Percentiles rank a stretch among this genome's conserved stretches.
Conservation (phyloP, 2,888 invertebrate species). For the Cryptocephalus primarius region DNA sequence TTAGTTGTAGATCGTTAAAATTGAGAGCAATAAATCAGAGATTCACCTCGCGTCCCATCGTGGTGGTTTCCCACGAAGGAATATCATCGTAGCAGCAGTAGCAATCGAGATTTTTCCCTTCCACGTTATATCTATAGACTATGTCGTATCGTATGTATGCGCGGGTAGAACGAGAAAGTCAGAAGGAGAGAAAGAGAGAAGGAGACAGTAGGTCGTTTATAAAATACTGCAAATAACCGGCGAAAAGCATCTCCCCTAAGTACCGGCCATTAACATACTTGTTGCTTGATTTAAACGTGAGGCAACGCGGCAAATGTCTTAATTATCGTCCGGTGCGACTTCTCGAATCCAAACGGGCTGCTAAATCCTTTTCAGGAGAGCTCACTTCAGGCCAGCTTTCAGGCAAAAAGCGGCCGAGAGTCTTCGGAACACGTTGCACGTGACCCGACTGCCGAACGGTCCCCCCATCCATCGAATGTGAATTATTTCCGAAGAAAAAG, state of each 20-base stretch:
- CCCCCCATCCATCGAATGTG: slow-evolving; percentile 26
- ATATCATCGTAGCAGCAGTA: no score
- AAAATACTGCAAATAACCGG: slow-evolving; percentile 31
- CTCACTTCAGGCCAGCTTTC: slow-evolving; percentile 28
- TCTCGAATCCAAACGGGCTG: slow-evolving; percentile 39
- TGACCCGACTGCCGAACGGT: slow-evolving; percentile 29
- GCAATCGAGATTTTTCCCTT: no score
- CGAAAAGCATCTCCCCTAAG: slow-evolving; percentile 29
- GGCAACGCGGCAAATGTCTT: slow-evolving; percentile 38
- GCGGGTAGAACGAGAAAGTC: no score
- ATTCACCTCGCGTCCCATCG: no score
- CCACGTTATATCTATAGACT: no score
- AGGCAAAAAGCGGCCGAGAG: slow-evolving; percentile 28
- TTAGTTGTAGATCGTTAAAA: no score
- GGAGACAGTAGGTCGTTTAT: slow-evolving; percentile 2
- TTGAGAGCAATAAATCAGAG: no score
- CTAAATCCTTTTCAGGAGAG: slow-evolving; percentile 37
- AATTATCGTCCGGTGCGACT: slow-evolving; percentile 36
- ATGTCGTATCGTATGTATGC: no score
- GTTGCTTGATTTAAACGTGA: slow-evolving; percentile 38
- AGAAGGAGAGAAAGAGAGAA: no score
- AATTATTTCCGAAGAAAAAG: slow-evolving; percentile 35
- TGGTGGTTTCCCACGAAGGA: no score
- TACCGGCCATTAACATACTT: slow-evolving; percentile 37
- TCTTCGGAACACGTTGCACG: slow-evolving; percentile 28